Evolutionary conservation across 2,113 vertebrate species (phyloP), one percentile per base, ranked within the genome.

Genomic region (Misgurnus mizolepis): DNA sequence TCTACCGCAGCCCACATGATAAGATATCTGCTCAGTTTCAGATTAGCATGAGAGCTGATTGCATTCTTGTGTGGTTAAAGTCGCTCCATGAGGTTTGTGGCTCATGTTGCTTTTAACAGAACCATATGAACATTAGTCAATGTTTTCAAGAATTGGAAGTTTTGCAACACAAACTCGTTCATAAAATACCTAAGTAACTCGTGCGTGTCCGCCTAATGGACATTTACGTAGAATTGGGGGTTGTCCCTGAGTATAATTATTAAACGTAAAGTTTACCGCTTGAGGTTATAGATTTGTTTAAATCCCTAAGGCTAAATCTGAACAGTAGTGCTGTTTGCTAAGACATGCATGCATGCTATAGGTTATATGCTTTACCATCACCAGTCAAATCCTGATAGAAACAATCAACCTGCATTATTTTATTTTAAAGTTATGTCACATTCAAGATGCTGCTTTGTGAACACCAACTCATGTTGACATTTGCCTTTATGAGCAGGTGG

Each of bases 181-280:
- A 9, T 75, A 62, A 62, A 75, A 75, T 75, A 75, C 72, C 72
- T 49, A 14, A 75, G 14, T 11, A 75, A 49, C 72, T 75, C 72
- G 49, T 75, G 72, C 72, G 14, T 22, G 47, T 75, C 72, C 34
- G 72, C 22, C 62, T 49, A 73, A 75, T 75, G 72, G 58, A 14
- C 61, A 10, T 80, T 72, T 56, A 14, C 22, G 39, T 64, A 17
- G 27, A 65, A 43, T 27, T 39, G 45, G 27, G 27, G 55, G 40
- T 74, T 74, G 67, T 60, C 27, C 10, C 17, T 6, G 15, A 49
- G 18, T 75, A 11, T 75, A 75, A 75, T 75, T 49, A 75, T 64
- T 62, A 62, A 41, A 75, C 43, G 39, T 49, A 49, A 49, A 49
- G 47, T 50, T 50, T 50, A 4, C 4, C 12, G 9, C 49, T 11